Base-by-base conservation (phyloP, 2,797 vertebrate species). In the Peromyscus nudipes region DNA sequence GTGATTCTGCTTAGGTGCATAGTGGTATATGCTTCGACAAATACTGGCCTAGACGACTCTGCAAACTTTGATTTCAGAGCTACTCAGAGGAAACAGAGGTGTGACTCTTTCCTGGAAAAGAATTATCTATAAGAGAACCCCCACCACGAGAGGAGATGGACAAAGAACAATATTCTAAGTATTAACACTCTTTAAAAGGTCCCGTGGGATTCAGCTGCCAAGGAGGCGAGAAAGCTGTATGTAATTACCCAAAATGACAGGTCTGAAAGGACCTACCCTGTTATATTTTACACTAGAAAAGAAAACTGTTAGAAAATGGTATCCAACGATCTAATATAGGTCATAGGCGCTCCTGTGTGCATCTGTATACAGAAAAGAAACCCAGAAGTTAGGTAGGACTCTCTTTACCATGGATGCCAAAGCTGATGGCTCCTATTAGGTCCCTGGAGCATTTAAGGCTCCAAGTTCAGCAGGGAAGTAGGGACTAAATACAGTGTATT, bases 21-120 rank as follows among this genome's bases (percentile, higher is more conserved):
- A 13, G 31, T 76, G 29, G 21, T 57, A 3, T 89, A 82, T 49
- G 34, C 23, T 87, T 79, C 43, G 29, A 73, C 19, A 89, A 92
- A 92, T 23, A n/a, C 34, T 25, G 17, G 37, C 60, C 37, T 57
- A 46, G 49, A 60, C 7, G 14, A 16, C 52, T 67, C 86, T 79
- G 87, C 96, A 85, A 73, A 87, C 62, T 84, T 65, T 81, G 31
- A 27, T 37, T 91, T 93, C 89, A 95, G 93, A 46, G 12, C 80
- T 73, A 64, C 89, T 96, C 73, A 60, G n/a, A 94, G 84, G 88
- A 95, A 81, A 89, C n/a, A 86, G 29, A 29, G 9, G 5, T 55
- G 55, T 43, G 65, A 80, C 75, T 92, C 55, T 52, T 81, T 93
- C 19, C 62, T 19, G 65, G 60, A 62, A 91, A 52, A 96, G 23